A percentile compares a stretch with the other conserved stretches of the same genome.
Evolutionary conservation across 2,797 vertebrate genomes (phyloP).

Genomic region (Gallinago nigripennis): DNA sequence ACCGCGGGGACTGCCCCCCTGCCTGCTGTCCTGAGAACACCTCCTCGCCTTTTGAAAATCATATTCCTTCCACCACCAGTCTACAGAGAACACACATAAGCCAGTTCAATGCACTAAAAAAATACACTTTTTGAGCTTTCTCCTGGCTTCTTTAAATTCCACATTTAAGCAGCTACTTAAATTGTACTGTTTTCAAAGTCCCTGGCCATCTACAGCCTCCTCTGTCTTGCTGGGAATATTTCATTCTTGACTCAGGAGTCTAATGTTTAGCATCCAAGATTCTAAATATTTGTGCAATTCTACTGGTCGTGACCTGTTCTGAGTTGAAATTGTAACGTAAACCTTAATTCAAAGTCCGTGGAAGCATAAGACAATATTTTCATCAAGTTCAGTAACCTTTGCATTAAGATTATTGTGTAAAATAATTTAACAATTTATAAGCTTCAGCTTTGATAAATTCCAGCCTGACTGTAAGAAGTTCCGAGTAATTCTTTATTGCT

Average conservation of each 20-base stretch:
- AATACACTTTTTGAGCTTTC: neutral
- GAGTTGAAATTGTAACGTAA: neutral
- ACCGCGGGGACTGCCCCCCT: neutral
- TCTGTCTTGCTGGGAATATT: neutral
- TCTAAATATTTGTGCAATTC: neutral
- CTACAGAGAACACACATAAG: neutral
- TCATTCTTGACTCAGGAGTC: neutral
- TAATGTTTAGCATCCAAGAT: neutral
- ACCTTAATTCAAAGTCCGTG: neutral
- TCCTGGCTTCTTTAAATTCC: neutral
- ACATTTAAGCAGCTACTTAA: neutral
- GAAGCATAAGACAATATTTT: neutral
- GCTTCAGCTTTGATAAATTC: constrained; percentile 16
- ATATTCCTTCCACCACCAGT: neutral
- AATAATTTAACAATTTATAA: neutral
- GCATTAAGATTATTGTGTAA: neutral
- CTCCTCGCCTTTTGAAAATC: neutral
- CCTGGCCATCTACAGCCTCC: neutral
- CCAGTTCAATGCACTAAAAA: neutral
- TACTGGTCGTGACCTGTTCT: neutral
- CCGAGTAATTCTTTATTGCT: neutral
- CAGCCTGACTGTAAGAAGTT: neutral
- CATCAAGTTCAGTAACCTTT: neutral
- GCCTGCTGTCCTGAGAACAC: constrained; percentile 4
- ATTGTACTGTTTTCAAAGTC: neutral